Evolutionary conservation across 2,888 invertebrate species (phyloP), one percentile per base, ranked within the genome.

Genomic region (Zaprionus lineosus): DNA sequence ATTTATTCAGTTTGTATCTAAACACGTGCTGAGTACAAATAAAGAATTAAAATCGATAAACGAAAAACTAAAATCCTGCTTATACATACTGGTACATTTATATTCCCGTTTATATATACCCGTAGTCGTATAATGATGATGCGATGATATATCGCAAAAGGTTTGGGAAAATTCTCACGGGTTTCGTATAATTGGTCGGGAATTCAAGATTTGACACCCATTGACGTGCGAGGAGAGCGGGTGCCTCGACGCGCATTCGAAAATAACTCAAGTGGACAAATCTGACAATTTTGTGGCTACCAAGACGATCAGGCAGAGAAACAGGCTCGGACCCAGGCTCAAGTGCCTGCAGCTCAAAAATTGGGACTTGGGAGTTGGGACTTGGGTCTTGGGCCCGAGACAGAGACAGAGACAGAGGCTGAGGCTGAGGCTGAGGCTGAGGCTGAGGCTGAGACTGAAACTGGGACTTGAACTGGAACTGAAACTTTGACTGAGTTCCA

Each of bases 241-340:
- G 21, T 15, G 16, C 24, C 18, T 74, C 64, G 59, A 69, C 60
- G 73, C 58, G 64, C 68, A 78, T 68, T 78, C 76, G 60, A 85
- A 81, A 81, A 81, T 74, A 86, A 84, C 86, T 84, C 77, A 86
- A 82, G 84, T 86, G 84, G 86, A 86, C 84, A 83, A 84, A 84
- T 83, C 84, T 86, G 82, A 83, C 82, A 83, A 83, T 84, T 79
- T 86, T 70, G 70, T 82, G 78, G 83, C 83, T 84, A 82, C 83
- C 83, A 83, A 86, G 73, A 73, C 71, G 70, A 19, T 31, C 58
- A 57, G 39, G 48, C 52, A 58, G 46, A 56, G 39, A 53, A 15
- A 46, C 24, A 50, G 48, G 57, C 34, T 50, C 43, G 29, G 8
- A 28, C 11, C 43, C 16, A 46, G 12, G 39, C 8, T 34, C 19